phyloP scores from a whole-genome alignment of 2,888 invertebrate species.

The Diaprepes abbreviatus region DNA sequence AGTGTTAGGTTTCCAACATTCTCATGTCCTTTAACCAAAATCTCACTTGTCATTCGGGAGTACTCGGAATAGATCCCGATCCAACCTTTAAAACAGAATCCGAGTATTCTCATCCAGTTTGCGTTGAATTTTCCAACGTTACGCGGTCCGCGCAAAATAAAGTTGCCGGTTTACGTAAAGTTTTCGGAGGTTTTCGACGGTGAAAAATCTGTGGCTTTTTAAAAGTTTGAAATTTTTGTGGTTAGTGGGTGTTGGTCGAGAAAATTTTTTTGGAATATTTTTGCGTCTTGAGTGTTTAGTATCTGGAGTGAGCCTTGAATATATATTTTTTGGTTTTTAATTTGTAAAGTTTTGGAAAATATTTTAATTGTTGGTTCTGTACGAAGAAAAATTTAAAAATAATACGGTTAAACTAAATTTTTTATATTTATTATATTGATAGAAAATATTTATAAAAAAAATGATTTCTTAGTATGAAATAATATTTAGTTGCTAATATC shows the following conservation, averaged over 20 bases:
- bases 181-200: constrained; percentile 12
- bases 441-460: too few relatives aligned
- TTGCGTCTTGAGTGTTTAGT: constrained; percentile 14
- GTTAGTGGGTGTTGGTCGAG: background rate
- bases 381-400: too few relatives aligned
- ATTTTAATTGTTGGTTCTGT: background rate
- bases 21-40: constrained; percentile 38
- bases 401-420: too few relatives aligned
- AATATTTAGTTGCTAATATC: too few relatives aligned
- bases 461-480: too few relatives aligned
- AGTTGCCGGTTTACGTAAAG: constrained; percentile 11
- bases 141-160: constrained; percentile 25
- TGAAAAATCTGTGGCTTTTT: constrained; percentile 6
- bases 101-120: constrained; percentile 29
- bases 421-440: too few relatives aligned
- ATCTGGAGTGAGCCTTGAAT: background rate
- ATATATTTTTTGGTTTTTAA: background rate
- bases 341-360: background rate
- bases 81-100: constrained; percentile 37
- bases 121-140: constrained; percentile 34
- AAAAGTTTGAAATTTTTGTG: constrained; percentile 10
- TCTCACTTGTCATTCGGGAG: constrained; percentile 38
- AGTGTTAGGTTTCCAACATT: constrained; percentile 44
- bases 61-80: constrained; percentile 40
- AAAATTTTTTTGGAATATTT: background rate